A percentile compares a stretch with the other conserved stretches of the same genome.
Evolutionary conservation across 1,140 invertebrate genomes (phyloP).

Genomic region (Thaumetopoea pityocampa): DNA sequence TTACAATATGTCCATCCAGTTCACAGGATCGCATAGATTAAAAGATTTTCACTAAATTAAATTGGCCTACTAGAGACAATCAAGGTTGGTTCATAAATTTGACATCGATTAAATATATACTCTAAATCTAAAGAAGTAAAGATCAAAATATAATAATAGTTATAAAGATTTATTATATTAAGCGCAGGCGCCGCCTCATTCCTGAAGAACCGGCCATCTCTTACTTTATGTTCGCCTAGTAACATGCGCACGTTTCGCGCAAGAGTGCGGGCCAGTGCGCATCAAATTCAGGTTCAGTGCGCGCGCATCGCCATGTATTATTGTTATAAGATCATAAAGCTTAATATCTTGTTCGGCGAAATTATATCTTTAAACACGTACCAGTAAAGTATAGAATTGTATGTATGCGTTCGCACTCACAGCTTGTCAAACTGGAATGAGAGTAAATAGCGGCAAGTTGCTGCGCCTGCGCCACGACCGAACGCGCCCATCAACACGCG

Average conservation of each 20-base stretch:
- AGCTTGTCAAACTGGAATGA: background rate
- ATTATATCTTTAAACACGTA: background rate
- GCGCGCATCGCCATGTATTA: slow-evolving; percentile 25
- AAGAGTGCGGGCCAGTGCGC: slow-evolving; percentile 32
- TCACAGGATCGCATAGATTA: slow-evolving; percentile 28
- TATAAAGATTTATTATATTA: background rate
- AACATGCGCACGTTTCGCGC: slow-evolving; percentile 56
- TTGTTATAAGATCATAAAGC: background rate
- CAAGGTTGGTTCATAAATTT: background rate
- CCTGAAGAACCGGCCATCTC: slow-evolving; percentile 7
- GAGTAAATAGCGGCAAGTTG: too few relatives aligned
- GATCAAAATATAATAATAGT: background rate
- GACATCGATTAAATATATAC: background rate
- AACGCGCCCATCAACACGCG: too few relatives aligned
- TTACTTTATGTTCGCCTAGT: slow-evolving; percentile 51
- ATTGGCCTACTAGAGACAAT: background rate
- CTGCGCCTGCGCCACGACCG: too few relatives aligned
- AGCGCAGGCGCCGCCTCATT: slow-evolving; percentile 7
- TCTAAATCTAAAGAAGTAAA: background rate
- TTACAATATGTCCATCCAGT: slow-evolving; percentile 39
- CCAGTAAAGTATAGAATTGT: slow-evolving; percentile 1
- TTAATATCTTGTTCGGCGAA: background rate
- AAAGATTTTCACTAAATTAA: slow-evolving; percentile 13
- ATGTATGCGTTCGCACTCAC: too few relatives aligned
- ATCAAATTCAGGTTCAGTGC: slow-evolving; percentile 37